Evolutionary conservation across 2,113 vertebrate species (phyloP), one percentile per base, ranked within the genome.

Genomic region (Phyllostomus hastatus): DNA sequence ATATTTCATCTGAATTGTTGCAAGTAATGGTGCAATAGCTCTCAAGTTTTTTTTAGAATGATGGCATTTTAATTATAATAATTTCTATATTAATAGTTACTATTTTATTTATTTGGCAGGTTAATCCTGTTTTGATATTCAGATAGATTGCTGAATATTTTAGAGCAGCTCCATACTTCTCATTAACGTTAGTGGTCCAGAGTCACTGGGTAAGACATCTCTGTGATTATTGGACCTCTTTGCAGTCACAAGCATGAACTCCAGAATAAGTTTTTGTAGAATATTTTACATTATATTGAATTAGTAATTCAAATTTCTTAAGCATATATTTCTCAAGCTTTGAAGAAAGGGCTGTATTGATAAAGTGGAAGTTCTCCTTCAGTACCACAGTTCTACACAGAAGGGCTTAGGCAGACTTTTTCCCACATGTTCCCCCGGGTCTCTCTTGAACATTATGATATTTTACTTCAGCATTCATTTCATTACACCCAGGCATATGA

Each of bases 1-100:
- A 92, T 70, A 81, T 80, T 95, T 84, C n/a, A 90, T 73, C 20
- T 94, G 26, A 81, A 95, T 9, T 95, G 6, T 19, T 88, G 24
- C 4, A 83, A 22, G 17, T 15, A 88, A 14, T 41, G 88, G 17
- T 66, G 4, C 1, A 82, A 67, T 59, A 67, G 14, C 6, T 88
- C 2, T 24, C 17, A 38, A 4, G 11, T 2, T 28, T 12, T 12
- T 59, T 72, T 50, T 24, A 38, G 46, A 69, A 84, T 31, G 38
- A 82, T 54, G 41, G 33, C 5, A 26, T 50, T 72, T 64, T 76
- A 81, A 86, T 59, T 69, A 46, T 52, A 70, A 69, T 52, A 70
- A 80, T 35, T 81, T 43, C 35, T 72, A 22, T n/a, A 2, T 50
- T 57, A 50, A 78, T 75, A 72, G 17, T 8, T 81, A 10, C 72